Evolutionary conservation across 2,888 invertebrate species (phyloP).

Genomic region (Drosophila meridionalis): DNA sequence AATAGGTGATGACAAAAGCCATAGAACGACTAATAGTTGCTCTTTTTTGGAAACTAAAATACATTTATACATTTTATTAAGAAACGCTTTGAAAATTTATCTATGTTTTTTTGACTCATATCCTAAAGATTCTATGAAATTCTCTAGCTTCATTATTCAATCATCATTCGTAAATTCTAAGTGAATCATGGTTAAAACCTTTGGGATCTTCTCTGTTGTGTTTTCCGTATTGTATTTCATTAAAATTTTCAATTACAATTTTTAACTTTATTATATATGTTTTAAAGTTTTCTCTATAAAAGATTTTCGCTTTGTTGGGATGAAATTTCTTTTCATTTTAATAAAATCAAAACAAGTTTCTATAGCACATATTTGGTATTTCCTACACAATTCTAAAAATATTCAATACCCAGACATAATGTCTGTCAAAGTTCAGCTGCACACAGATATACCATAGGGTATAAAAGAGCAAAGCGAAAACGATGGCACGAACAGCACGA

Average conservation of each 20-base stretch:
- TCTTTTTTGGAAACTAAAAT: background rate
- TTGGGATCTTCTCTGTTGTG: background rate
- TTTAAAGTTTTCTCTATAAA: background rate
- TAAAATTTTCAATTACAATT: background rate
- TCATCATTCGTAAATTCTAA: background rate
- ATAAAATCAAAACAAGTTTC: background rate
- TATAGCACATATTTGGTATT: background rate
- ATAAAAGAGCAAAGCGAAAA: conserved; percentile 36
- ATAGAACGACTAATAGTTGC: conserved; percentile 3
- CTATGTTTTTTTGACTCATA: background rate
- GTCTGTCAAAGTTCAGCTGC: conserved; percentile 1
- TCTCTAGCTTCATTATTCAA: background rate
- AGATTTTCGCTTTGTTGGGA: background rate
- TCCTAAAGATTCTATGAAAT: background rate
- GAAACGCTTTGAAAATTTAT: background rate
- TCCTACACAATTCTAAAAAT: background rate
- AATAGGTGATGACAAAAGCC: background rate
- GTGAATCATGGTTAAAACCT: background rate
- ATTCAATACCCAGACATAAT: background rate
- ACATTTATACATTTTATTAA: too few species aligned
- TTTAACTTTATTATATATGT: background rate
- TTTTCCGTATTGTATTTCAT: background rate
- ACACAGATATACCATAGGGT: conserved; percentile 10
- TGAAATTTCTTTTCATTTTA: background rate
- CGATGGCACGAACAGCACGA: conserved; percentile 30